phyloP scores from a whole-genome alignment of 2,888 invertebrate species.

The Aleiodes testaceus region DNA sequence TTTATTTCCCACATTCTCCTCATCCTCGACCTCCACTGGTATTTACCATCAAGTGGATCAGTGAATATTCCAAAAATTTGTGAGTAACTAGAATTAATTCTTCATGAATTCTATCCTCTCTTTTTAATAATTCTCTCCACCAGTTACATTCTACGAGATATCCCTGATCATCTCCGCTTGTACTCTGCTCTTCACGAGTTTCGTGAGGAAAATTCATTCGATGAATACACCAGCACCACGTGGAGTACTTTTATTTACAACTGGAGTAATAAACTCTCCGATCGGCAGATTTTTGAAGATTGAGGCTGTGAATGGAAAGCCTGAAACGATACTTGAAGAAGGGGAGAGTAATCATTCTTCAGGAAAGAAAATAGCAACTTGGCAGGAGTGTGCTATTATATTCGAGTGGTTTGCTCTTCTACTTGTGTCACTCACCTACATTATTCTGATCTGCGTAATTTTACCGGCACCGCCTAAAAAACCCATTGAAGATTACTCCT shows the following conservation, averaged over 20 bases:
- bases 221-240: slow-evolving; percentile 57
- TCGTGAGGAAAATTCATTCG: slow-evolving; percentile 63
- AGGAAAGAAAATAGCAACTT: slow-evolving; percentile 53
- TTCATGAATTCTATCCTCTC: too few species aligned
- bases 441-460: slow-evolving; percentile 57
- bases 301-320: slow-evolving; percentile 48
- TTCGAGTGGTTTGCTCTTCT: slow-evolving; percentile 64
- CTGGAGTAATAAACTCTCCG: slow-evolving; percentile 57
- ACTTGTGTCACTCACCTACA: slow-evolving; percentile 56
- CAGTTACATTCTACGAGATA: slow-evolving; percentile 64
- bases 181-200: slow-evolving; percentile 63
- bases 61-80: slow-evolving; percentile 76
- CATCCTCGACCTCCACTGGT: slow-evolving; percentile 77
- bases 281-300: slow-evolving; percentile 58
- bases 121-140: slow-evolving; percentile 7
- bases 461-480: slow-evolving; percentile 45
- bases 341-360: slow-evolving; percentile 52
- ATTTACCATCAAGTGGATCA: slow-evolving; percentile 77
- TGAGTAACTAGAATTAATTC: slow-evolving; percentile 61
- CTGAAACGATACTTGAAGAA: slow-evolving; percentile 45
- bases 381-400: slow-evolving; percentile 62
- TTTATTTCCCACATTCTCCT: slow-evolving; percentile 78
- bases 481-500: slow-evolving; percentile 12
- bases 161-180: slow-evolving; percentile 63
- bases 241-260: slow-evolving; percentile 59